Evolutionary conservation across 2,888 invertebrate species (phyloP), one percentile per base, ranked within the genome.

Genomic region (Conops quadrifasciatus): DNA sequence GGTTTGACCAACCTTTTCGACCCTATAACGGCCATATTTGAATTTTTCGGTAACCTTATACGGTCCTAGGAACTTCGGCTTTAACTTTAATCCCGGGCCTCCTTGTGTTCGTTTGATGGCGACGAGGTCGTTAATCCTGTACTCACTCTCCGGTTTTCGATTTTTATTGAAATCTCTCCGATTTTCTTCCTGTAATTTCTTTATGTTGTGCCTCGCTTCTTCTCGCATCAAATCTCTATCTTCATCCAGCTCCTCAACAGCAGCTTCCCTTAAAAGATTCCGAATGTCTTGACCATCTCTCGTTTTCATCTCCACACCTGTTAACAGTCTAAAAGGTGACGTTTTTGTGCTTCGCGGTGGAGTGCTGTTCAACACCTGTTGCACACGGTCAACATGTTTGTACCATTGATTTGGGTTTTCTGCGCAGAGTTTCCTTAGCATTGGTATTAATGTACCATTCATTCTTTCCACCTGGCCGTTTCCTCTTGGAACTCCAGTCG

Each of bases 391-490:
- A 3, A 49, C 49, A n/a, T 49, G 49, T 49, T 49, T 71, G 49
- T 70, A 73, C 73, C 73, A 73, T 3, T 72, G 53, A 9, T 2
- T 16, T 15, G 72, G 65, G 16, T 53, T 65, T 30, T 68, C 65
- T 11, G 30, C 45, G 9, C 51, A 66, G 7, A 74, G 11, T 26
- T 72, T 72, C 15, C 69, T 49, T n/a, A 73, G 26, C 71, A 73
- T 72, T 16, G 62, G 64, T 13, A 73, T 62, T 1, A 72, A 30
- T 2, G 70, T 66, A 9, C 47, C 26, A 24, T 73, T 70, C 19
- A 84, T 66, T 67, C 80, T 81, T 2, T 78, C 67, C 11, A 85
- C 9, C 0, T 78, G 79, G 0, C 68, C 65, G 21, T 71, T 71
- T 19, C 71, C 73, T n/a, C 73, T 16, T 5, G 66, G 85, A 81